Evolutionary conservation across 2,888 invertebrate genomes (phyloP), one percentile per base, ranked within the genome.

Genomic region (Bellardia bayeri): DNA sequence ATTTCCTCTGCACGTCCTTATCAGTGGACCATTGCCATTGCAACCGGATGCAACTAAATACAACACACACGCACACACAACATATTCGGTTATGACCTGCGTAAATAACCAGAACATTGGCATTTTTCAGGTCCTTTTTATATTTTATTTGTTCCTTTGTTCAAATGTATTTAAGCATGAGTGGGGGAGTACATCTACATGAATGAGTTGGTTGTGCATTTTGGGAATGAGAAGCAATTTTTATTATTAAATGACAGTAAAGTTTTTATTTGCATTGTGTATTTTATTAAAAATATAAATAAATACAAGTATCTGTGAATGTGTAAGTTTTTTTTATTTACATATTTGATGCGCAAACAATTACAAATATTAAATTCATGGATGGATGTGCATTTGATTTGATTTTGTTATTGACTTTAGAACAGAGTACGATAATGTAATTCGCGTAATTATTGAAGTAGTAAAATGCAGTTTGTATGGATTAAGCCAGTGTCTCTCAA

Each of bases 1-100:
- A 92, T 92, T 91, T 92, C 92, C 92, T 82, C 81, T 86, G 83
- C 83, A 86, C 85, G 88, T 85, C 78, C 82, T 86, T 89, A 89
- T 87, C 87, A 88, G 58, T 83, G 78, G 81, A 85, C 87, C 87
- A 79, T 82, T 79, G 74, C 84, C 78, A 85, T 64, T 87, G 85
- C 85, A 87, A 85, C 85, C 85, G 82, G 85, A 85, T 87, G 87
- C 87, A 87, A 76, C 71, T 66, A 76, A 81, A 72, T 54, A 54
- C 37, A 56, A 56, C 16, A 33, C 37, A 37, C 14, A 69, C 14
- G 37, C 14, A 33, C n/a, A 33, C 33, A 69, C 49, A 69, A 23
- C 42, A 76, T 71, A 16, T 78, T 78, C 37, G 69, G 51, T 75
- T 85, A 82, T 85, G 82, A 87, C 84, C 85, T 85, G 79, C 82